These are phyloP conservation scores for Abrostola tripartita DNA, from an alignment of 2,888 invertebrate species.

Conservation along the genomic window DNA sequence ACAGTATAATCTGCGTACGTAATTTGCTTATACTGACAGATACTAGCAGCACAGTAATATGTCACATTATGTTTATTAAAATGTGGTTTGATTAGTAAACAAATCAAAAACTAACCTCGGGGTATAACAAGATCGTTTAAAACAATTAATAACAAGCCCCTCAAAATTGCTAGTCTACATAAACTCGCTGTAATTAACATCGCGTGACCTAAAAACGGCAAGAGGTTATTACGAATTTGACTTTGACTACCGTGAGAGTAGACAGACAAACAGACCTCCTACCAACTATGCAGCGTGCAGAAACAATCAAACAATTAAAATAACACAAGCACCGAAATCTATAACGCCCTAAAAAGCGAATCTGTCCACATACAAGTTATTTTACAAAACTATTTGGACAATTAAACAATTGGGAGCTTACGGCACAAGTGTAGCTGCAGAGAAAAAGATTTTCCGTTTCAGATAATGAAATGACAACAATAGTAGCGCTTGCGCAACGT, in stretches of 20 bases:
- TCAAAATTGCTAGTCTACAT: constrained; percentile 24
- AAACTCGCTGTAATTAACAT: constrained; percentile 59
- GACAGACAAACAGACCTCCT: constrained; percentile 50
- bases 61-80: no score
- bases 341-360: constrained; percentile 63
- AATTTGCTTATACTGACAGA: no score
- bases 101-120: background rate
- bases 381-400: constrained; percentile 77
- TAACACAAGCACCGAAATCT: constrained; percentile 58
- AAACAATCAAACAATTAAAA: constrained; percentile 79
- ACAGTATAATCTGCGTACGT: no score
- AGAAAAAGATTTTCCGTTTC: constrained; percentile 88
- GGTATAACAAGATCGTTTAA: background rate
- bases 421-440: constrained; percentile 75
- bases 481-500: constrained; percentile 82
- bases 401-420: constrained; percentile 86
- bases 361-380: constrained; percentile 72
- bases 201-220: constrained; percentile 64
- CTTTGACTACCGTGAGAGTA: constrained; percentile 78
- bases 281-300: constrained; percentile 63
- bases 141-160: constrained; percentile 4
- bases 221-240: constrained; percentile 71
- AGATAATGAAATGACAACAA: constrained; percentile 88
- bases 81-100: background rate
- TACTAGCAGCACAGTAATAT: no score